Evolutionary conservation across 2,113 vertebrate genomes (phyloP).

Genomic region (Lepisosteus osseus): DNA sequence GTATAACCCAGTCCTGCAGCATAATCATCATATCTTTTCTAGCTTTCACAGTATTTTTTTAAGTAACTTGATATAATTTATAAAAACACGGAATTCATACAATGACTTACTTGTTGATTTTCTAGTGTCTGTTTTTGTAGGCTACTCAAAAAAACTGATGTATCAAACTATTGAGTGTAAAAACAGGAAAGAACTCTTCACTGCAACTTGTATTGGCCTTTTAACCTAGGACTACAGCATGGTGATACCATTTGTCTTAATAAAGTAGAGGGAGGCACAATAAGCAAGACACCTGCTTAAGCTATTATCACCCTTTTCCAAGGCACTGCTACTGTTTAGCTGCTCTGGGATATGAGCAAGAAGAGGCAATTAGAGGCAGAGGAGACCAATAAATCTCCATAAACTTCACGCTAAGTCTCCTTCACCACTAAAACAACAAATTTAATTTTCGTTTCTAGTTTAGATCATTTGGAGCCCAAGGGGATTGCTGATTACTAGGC

Average conservation of each 20-base stretch:
- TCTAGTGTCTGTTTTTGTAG: too few relatives aligned
- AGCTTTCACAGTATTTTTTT: too few relatives aligned
- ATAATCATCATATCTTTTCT: too few relatives aligned
- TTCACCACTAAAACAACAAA: conserved; percentile 11
- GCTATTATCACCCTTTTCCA: conserved; percentile 39
- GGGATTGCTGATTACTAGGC: conserved; percentile 1
- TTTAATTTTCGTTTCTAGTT: conserved; percentile 9
- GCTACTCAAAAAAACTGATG: too few relatives aligned
- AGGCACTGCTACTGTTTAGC: conserved; percentile 42
- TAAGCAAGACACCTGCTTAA: conserved; percentile 57
- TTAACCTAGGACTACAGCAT: conserved; percentile 34
- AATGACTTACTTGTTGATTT: too few relatives aligned
- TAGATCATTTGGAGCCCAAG: background rate
- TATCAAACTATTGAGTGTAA: too few relatives aligned
- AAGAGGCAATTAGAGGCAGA: conserved; percentile 64
- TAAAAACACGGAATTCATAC: too few relatives aligned
- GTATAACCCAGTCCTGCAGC: too few relatives aligned
- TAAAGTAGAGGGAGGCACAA: conserved; percentile 58
- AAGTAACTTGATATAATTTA: too few relatives aligned
- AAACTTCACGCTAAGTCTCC: conserved; percentile 58
- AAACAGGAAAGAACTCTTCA: conserved; percentile 38
- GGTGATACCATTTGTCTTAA: conserved; percentile 67
- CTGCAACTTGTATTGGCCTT: conserved; percentile 51
- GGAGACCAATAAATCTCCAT: conserved; percentile 76
- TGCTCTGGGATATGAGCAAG: conserved; percentile 60